Conservation (phyloP, 2,888 invertebrate species). For the Sarcophaga subvicina region DNA sequence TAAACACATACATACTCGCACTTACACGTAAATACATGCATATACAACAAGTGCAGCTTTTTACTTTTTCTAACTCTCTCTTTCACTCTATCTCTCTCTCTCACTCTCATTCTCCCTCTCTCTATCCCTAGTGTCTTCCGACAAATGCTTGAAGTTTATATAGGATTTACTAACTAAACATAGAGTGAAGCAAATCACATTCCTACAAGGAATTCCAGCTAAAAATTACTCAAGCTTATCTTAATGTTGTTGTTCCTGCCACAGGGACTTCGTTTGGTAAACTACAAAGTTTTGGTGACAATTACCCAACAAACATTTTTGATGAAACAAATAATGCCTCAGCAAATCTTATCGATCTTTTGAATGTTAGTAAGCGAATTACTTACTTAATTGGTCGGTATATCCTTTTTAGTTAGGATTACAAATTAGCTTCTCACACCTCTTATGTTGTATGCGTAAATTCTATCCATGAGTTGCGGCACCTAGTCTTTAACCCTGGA, state of each 20-base stretch:
- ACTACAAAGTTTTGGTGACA: slow-evolving; percentile 44
- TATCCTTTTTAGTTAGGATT: too few relatives aligned
- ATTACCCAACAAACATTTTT: slow-evolving; percentile 13
- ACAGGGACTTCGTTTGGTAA: slow-evolving; percentile 60
- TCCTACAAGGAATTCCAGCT: slow-evolving; percentile 68
- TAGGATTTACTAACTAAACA: slow-evolving; percentile 64
- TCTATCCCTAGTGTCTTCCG: slow-evolving; percentile 30
- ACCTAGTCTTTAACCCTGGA: too few relatives aligned
- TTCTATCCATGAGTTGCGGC: too few relatives aligned
- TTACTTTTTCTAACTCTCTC: background rate
- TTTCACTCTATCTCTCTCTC: background rate
- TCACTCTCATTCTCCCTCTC: too few relatives aligned
- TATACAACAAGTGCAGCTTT: background rate
- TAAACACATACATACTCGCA: background rate
- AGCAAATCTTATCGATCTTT: too few relatives aligned
- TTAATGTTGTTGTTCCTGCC: slow-evolving; percentile 66
- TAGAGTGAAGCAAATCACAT: slow-evolving; percentile 65
- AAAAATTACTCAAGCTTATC: slow-evolving; percentile 69
- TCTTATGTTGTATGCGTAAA: too few relatives aligned
- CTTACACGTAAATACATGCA: too few relatives aligned
- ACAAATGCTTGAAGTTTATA: slow-evolving; percentile 60
- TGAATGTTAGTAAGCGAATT: too few relatives aligned
- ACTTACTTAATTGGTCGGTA: too few relatives aligned
- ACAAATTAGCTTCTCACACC: too few relatives aligned
- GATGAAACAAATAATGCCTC: too few relatives aligned